Percentiles rank a stretch among this genome's conserved stretches.
Conservation (phyloP, 1,140 invertebrate species). For the Parasteatoda tepidariorum region DNA sequence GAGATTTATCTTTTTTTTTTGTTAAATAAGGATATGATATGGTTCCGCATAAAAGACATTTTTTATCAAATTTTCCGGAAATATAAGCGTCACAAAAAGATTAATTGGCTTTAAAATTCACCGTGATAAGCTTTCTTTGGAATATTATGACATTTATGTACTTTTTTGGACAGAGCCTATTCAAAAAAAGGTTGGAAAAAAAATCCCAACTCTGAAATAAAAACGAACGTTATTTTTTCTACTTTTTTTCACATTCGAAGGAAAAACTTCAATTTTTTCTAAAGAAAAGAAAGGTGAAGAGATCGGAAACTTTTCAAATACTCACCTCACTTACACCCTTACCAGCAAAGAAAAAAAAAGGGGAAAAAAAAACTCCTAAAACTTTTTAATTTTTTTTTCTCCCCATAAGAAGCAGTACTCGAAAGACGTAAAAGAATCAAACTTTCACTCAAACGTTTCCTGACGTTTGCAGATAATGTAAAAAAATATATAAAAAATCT, state of each 20-base stretch:
- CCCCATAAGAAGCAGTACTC: slow-evolving; percentile 32
- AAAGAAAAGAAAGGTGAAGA: background rate
- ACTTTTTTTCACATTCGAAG: slow-evolving; percentile 4
- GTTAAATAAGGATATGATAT: no score
- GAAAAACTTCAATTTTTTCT: slow-evolving; percentile 39
- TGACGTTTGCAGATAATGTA: slow-evolving; percentile 40
- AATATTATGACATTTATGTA: slow-evolving; percentile 1
- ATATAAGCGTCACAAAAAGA: background rate
- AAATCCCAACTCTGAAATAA: background rate
- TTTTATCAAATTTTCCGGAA: background rate
- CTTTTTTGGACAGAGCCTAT: background rate
- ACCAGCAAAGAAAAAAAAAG: slow-evolving; percentile 4
- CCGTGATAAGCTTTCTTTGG: background rate
- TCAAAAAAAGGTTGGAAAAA: background rate
- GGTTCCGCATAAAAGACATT: no score
- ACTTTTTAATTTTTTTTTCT: background rate
- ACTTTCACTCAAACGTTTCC: slow-evolving; percentile 46
- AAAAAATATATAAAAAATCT: slow-evolving; percentile 42
- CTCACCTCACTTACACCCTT: slow-evolving; percentile 40
- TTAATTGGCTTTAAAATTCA: background rate
- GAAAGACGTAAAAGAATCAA: slow-evolving; percentile 37
- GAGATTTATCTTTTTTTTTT: no score
- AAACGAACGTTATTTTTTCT: background rate
- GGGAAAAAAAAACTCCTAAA: slow-evolving; percentile 13
- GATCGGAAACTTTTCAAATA: slow-evolving; percentile 11